phyloP scores from a whole-genome alignment of 2,113 vertebrate genomes.

The Poecilia latipinna region DNA sequence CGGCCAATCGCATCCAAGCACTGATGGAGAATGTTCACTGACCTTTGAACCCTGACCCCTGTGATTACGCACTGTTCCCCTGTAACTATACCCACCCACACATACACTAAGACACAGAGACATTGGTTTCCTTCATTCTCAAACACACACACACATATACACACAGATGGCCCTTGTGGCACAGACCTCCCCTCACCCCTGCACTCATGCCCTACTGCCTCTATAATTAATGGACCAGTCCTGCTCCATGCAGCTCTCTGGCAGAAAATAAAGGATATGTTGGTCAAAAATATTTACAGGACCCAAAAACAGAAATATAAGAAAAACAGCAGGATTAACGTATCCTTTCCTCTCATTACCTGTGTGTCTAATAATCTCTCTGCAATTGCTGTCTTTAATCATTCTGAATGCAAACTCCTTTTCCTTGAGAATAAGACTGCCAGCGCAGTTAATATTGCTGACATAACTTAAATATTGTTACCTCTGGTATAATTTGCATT shows the following conservation, averaged over 20 bases:
- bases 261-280: slow-evolving; percentile 65
- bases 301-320: slow-evolving; percentile 60
- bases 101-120: slow-evolving; percentile 22
- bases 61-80: slow-evolving; percentile 22
- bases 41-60: slow-evolving; percentile 61
- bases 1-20: slow-evolving; percentile 22
- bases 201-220: slow-evolving; percentile 58
- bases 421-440: neutral
- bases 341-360: no score
- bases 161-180: slow-evolving; percentile 60
- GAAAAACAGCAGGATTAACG: neutral
- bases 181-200: slow-evolving; percentile 63
- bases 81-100: slow-evolving; percentile 54
- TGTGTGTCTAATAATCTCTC: neutral
- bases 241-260: slow-evolving; percentile 42
- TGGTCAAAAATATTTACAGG: slow-evolving; percentile 79
- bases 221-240: slow-evolving; percentile 70
- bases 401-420: neutral
- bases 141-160: slow-evolving; percentile 19
- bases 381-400: neutral
- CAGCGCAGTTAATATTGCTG: neutral
- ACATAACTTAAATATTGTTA: neutral
- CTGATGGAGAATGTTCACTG: slow-evolving; percentile 34
- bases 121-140: slow-evolving; percentile 1
- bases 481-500: neutral